phyloP scores from a whole-genome alignment of 35 echinoderm and acorn worm genomes.

The Ptychodera flava region DNA sequence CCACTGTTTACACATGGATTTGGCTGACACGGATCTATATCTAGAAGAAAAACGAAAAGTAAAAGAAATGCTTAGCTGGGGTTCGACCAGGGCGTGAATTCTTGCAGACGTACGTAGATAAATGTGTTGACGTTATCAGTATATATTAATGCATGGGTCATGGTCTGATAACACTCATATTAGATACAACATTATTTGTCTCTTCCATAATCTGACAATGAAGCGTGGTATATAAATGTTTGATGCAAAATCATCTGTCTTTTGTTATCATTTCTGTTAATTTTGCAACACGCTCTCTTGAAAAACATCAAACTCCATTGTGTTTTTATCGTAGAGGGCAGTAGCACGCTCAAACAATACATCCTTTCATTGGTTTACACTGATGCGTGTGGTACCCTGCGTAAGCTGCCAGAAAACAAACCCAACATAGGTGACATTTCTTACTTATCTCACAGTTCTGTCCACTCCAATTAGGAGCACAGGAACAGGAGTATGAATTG shows the following conservation, averaged over 20 bases:
- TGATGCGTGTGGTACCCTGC: neutral
- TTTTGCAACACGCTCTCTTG: no score
- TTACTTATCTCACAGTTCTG: constrained; percentile 14
- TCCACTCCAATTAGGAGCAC: neutral
- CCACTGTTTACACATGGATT: constrained; percentile 66
- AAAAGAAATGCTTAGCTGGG: neutral
- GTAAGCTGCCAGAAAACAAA: neutral
- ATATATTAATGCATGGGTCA: neutral
- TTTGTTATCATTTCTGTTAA: no score
- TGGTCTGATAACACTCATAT: neutral
- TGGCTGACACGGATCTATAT: constrained; percentile 35
- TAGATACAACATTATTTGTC: neutral
- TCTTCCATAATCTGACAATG: neutral
- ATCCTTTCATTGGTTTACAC: neutral
- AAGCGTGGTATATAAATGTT: neutral
- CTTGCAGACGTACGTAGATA: neutral
- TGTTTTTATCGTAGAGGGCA: no score
- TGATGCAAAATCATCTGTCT: no score
- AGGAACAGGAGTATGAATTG: constrained; percentile 8
- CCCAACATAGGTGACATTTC: neutral
- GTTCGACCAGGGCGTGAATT: neutral
- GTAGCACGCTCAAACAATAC: neutral
- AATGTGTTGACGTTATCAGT: neutral
- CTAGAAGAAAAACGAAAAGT: neutral
- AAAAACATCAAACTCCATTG: no score